Evolutionary conservation across 2,113 vertebrate species (phyloP).

Genomic region (Narcine bancroftii): DNA sequence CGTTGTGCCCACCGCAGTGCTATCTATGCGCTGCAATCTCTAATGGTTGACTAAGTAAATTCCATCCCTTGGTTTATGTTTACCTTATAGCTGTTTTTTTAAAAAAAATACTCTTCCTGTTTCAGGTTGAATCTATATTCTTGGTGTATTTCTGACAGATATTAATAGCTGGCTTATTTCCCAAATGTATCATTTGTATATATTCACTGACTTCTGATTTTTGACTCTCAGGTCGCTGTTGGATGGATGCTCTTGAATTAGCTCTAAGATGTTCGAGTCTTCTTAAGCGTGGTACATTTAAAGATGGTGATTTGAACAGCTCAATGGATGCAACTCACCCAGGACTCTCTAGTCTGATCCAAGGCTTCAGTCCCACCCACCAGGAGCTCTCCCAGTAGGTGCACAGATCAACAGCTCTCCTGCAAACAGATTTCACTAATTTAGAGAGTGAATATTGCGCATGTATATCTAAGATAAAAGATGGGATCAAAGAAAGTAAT

Average conservation of each 20-base stretch:
- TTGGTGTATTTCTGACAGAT: not conserved
- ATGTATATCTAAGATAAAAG: not conserved
- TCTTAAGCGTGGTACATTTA: conserved; percentile 70
- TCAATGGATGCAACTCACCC: conserved; percentile 65
- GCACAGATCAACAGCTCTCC: not conserved
- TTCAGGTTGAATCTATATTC: not conserved
- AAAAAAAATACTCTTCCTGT: not conserved
- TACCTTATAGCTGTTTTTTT: not conserved
- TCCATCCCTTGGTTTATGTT: too few species aligned
- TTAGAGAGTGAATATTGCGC: not conserved
- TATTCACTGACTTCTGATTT: conserved; percentile 26
- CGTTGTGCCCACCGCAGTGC: too few species aligned
- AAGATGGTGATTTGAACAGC: conserved; percentile 65
- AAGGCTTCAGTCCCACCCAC: conserved; percentile 61
- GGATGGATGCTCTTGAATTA: conserved; percentile 92
- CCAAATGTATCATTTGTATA: not conserved
- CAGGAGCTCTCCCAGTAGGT: conserved; percentile 82
- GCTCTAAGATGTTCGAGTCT: conserved; percentile 87
- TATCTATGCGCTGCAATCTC: too few species aligned
- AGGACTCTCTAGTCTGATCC: conserved; percentile 66
- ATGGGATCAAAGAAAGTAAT: not conserved
- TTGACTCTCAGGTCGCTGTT: conserved; percentile 74
- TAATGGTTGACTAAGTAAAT: too few species aligned
- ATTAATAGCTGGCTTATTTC: not conserved
- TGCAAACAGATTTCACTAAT: not conserved